Evolutionary conservation across 2,113 vertebrate genomes (phyloP).

Genomic region (Cephalophus harveyi): DNA sequence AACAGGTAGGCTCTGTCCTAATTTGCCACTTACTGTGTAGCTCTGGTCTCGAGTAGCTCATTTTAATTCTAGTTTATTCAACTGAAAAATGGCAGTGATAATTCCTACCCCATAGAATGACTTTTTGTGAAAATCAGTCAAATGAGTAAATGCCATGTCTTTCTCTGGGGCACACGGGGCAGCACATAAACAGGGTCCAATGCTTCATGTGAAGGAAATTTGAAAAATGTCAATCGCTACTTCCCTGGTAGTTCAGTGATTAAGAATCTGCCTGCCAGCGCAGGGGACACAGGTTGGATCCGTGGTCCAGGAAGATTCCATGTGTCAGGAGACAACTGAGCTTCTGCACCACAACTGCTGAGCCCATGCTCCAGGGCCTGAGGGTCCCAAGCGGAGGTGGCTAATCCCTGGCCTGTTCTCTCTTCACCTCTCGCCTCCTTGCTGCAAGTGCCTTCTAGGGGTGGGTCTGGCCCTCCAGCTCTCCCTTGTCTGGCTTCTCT

Average conservation of each 20-base stretch:
- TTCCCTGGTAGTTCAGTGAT: background rate
- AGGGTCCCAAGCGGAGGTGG: background rate
- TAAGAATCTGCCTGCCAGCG: background rate
- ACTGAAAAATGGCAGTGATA: background rate
- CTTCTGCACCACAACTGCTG: background rate
- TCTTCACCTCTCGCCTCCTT: background rate
- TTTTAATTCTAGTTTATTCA: background rate
- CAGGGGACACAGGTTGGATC: background rate
- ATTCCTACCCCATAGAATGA: background rate
- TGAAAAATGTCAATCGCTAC: background rate
- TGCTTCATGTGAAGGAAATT: too few species aligned
- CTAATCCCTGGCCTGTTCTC: background rate
- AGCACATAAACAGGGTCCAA: too few species aligned
- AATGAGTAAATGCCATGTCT: background rate
- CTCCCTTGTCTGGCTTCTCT: background rate
- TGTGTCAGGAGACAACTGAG: background rate
- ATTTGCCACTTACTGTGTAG: background rate
- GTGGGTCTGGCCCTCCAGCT: background rate
- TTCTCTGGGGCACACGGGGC: background rate
- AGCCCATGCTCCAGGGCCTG: background rate
- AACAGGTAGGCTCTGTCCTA: background rate
- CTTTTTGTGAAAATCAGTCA: background rate
- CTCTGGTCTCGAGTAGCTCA: background rate
- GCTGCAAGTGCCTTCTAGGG: background rate
- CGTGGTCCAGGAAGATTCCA: background rate